phyloP scores from a whole-genome alignment of 2,113 vertebrate species.

The Pagrus major region DNA sequence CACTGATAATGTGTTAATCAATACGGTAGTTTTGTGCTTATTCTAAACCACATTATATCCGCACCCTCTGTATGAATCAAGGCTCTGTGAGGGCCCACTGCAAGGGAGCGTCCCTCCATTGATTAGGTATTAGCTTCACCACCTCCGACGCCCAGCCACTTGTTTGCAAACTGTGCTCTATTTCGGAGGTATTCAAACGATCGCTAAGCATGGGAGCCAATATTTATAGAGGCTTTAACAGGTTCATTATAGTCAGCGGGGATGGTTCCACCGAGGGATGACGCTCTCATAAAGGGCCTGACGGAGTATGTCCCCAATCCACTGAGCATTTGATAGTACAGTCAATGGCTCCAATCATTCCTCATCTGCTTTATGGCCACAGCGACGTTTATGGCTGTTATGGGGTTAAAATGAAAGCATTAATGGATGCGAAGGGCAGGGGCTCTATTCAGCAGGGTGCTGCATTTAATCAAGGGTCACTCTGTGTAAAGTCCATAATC shows the following conservation, averaged over 20 bases:
- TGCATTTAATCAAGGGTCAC: slow-evolving; percentile 70
- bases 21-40: slow-evolving; percentile 62
- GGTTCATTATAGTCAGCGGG: slow-evolving; percentile 80
- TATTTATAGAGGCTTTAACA: slow-evolving; percentile 84
- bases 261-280: slow-evolving; percentile 66
- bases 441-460: slow-evolving; percentile 51
- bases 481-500: slow-evolving; percentile 67
- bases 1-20: slow-evolving; percentile 68
- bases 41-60: slow-evolving; percentile 66
- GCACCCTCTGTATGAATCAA: slow-evolving; percentile 54
- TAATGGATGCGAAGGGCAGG: slow-evolving; percentile 60
- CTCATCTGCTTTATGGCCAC: slow-evolving; percentile 79
- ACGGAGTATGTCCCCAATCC: slow-evolving; percentile 67
- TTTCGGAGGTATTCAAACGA: slow-evolving; percentile 73
- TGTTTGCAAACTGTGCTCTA: slow-evolving; percentile 70
- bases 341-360: slow-evolving; percentile 80
- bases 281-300: slow-evolving; percentile 71
- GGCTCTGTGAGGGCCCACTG: slow-evolving; percentile 48
- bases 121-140: slow-evolving; percentile 77
- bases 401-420: slow-evolving; percentile 77
- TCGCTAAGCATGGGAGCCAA: slow-evolving; percentile 71
- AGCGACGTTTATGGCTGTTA: slow-evolving; percentile 79
- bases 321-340: slow-evolving; percentile 73
- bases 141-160: slow-evolving; percentile 69
- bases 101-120: slow-evolving; percentile 70